These are phyloP conservation scores for Otus scops DNA, from an alignment of 2,797 vertebrate species.

Conservation along the genomic window DNA sequence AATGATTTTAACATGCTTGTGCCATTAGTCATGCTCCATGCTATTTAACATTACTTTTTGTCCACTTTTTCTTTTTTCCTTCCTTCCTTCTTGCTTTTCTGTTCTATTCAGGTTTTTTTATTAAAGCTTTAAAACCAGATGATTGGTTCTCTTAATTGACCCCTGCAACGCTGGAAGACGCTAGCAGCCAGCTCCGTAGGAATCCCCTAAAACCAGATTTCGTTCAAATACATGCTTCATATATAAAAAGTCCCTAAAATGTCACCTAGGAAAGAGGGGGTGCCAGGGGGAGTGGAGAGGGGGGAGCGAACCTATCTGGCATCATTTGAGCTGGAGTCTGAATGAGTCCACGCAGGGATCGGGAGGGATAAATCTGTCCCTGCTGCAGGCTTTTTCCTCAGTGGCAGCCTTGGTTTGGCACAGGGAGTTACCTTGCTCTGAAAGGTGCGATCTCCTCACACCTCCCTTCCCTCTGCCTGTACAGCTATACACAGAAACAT, in stretches of 20 bases:
- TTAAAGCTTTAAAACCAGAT: conserved; percentile 69
- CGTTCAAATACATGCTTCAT: conserved; percentile 67
- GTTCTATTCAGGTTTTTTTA: conserved; percentile 51
- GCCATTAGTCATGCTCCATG: conserved; percentile 98
- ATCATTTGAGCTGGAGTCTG: conserved; percentile 42
- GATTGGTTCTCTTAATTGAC: conserved; percentile 72
- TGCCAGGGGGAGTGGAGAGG: not conserved
- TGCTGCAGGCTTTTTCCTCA: conserved; percentile 54
- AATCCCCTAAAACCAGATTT: conserved; percentile 66
- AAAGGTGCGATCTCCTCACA: conserved; percentile 58
- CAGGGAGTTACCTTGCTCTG: conserved; percentile 55
- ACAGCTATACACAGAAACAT: conserved; percentile 62
- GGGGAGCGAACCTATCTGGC: conserved; percentile 21
- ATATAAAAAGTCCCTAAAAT: conserved; percentile 59
- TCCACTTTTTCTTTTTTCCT: conserved; percentile 85
- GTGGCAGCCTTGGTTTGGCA: conserved; percentile 32
- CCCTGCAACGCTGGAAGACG: conserved; percentile 57
- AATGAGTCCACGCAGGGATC: not conserved
- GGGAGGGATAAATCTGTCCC: conserved; percentile 54
- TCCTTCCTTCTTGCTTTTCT: conserved; percentile 49
- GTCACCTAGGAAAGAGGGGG: conserved; percentile 49
- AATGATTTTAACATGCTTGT: conserved; percentile 99
- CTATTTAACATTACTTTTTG: conserved; percentile 94
- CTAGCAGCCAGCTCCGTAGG: conserved; percentile 62
- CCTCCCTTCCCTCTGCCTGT: conserved; percentile 28